Evolutionary conservation across 2,113 vertebrate genomes (phyloP), one percentile per base, ranked within the genome.

Genomic region (Vireo altiloquus): DNA sequence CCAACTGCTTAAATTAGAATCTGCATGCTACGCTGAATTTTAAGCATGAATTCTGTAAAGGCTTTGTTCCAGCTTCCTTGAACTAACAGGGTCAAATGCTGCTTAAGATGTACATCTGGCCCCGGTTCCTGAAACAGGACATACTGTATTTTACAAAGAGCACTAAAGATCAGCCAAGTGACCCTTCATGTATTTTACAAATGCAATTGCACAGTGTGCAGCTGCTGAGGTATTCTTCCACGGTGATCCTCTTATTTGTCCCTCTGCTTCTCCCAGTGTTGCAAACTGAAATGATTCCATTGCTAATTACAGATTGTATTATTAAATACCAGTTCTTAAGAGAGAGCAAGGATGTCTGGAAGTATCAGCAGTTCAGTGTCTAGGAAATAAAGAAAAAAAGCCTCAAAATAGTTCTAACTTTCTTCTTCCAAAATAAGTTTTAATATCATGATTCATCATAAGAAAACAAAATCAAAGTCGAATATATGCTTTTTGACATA

Each of bases 201-300:
- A 95, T 56, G 37, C 53, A 80, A 81, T 87, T 94, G 63, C 30
- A 56, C 69, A 83, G 35, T 25, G 18, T 85, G 84, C 87, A 96
- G 93, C 87, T 97, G 94, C 42, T 71, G 31, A 91, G 53, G 56
- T 92, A 63, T 71, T 92, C 47, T 75, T 94, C 85, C 95, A 91
- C 94, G 71, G 87, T 94, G 52, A 64, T 94, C 54, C 80, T 76
- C 72, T 94, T 87, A 64, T 61, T 89, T 89, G 91, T 94, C 66
- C 97, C 64, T 95, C 87, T 86, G 39, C 31, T 85, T 94, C 33
- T 93, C 54, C 80, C 64, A 75, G 25, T 76, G 57, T 15, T 89
- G 37, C 15, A 47, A 88, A 16, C 9, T 87, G 68, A 96, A 95
- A 84, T 80, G n/a, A 78, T 92, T 93, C 80, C 66, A 37, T 42